phyloP scores from a whole-genome alignment of 1,140 invertebrate genomes.

The Aphelinus atriplicis region DNA sequence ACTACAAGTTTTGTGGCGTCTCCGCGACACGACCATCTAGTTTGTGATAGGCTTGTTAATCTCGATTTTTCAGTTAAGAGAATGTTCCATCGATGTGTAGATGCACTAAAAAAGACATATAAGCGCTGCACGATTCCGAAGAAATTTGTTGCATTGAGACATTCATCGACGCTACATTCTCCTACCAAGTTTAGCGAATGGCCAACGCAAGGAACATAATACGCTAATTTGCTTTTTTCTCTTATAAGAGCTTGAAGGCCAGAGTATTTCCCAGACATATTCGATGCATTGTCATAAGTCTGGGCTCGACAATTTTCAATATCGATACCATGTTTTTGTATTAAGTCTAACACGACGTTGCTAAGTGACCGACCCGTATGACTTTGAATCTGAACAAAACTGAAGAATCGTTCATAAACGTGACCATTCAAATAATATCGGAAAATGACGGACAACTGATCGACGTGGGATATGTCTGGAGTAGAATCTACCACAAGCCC shows the following conservation, averaged over 20 bases:
- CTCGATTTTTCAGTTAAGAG: too few species aligned
- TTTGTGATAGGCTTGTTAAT: too few species aligned
- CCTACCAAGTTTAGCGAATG: not conserved
- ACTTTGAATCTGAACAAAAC: constrained; percentile 42
- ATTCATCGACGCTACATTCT: not conserved
- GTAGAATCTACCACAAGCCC: constrained; percentile 55
- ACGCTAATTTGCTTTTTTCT: not conserved
- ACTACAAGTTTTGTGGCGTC: too few species aligned
- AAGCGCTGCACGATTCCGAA: not conserved
- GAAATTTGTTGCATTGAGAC: not conserved
- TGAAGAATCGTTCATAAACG: constrained; percentile 45
- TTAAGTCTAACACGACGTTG: not conserved
- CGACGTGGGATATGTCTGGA: constrained; percentile 53
- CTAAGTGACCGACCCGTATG: not conserved
- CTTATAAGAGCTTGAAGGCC: not conserved
- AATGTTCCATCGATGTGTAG: not conserved
- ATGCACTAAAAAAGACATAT: not conserved
- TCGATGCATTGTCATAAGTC: constrained; percentile 2
- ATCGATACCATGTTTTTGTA: not conserved
- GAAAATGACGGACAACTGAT: constrained; percentile 55
- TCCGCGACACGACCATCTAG: too few species aligned
- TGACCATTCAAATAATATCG: constrained; percentile 43
- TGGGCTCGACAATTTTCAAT: not conserved
- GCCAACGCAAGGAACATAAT: not conserved
- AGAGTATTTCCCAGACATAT: not conserved